These are phyloP conservation scores for Panzeria rudis DNA, from an alignment of 2,888 invertebrate species.

Conservation along the genomic window DNA sequence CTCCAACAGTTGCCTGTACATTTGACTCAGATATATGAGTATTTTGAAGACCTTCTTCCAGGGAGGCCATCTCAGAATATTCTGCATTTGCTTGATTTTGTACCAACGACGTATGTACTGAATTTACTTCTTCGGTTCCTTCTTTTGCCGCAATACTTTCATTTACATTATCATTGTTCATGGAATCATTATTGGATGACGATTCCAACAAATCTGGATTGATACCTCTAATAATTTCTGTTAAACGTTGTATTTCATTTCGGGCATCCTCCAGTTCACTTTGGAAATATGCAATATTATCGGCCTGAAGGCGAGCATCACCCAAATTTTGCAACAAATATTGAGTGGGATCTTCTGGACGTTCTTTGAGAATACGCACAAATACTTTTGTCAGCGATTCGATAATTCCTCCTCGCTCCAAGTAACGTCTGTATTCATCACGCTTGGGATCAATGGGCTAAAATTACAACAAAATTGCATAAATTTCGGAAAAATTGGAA, in stretches of 20 bases:
- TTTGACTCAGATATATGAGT: slow-evolving; percentile 28
- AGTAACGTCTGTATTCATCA: slow-evolving; percentile 83
- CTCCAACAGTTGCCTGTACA: slow-evolving; percentile 2
- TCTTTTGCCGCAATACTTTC: slow-evolving; percentile 11
- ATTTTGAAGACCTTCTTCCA: slow-evolving; percentile 46
- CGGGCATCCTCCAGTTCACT: slow-evolving; percentile 79
- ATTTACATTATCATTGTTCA: slow-evolving; percentile 37
- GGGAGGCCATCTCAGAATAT: slow-evolving; percentile 10
- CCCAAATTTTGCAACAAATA: slow-evolving; percentile 81
- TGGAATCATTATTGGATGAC: slow-evolving; percentile 26
- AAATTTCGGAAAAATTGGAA: neutral
- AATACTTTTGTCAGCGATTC: slow-evolving; percentile 82
- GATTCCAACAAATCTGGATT: slow-evolving; percentile 77
- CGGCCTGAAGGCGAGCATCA: slow-evolving; percentile 78
- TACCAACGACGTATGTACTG: neutral
- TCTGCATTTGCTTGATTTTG: slow-evolving; percentile 15
- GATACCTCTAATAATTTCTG: slow-evolving; percentile 76
- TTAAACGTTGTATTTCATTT: slow-evolving; percentile 78
- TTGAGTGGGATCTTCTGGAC: slow-evolving; percentile 82
- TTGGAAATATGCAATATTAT: slow-evolving; percentile 79
- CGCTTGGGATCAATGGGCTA: slow-evolving; percentile 83
- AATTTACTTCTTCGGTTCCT: neutral
- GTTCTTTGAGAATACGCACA: slow-evolving; percentile 80
- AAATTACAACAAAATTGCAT: slow-evolving; percentile 22
- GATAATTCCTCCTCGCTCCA: slow-evolving; percentile 82